These are phyloP conservation scores for Caradrina clavipalpis DNA, from an alignment of 2,888 invertebrate species.

Conservation along the genomic window DNA sequence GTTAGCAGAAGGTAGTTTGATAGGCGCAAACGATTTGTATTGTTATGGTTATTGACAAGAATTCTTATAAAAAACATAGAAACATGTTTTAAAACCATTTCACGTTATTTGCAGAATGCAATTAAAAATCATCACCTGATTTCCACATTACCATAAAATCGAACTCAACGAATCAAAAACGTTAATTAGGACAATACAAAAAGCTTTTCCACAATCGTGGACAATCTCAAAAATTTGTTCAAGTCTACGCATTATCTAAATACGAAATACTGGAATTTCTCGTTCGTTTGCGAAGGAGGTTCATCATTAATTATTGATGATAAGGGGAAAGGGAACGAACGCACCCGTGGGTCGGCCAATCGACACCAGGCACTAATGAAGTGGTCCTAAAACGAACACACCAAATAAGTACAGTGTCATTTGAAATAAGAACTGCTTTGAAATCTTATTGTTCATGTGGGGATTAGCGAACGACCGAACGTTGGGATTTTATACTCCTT, in stretches of 20 bases:
- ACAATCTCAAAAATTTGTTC: constrained; percentile 60
- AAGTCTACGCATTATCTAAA: constrained; percentile 62
- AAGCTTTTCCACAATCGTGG: constrained; percentile 22
- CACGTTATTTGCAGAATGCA: constrained; percentile 8
- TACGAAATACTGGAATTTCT: constrained; percentile 62
- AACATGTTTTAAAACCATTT: background rate
- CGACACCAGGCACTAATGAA: constrained; percentile 83
- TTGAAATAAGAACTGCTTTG: constrained; percentile 66
- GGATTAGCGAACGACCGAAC: constrained; percentile 7
- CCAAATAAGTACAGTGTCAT: constrained; percentile 74
- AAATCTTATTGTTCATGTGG: constrained; percentile 68
- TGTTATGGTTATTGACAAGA: constrained; percentile 15
- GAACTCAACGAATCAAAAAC: constrained; percentile 26
- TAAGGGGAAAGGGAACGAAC: constrained; percentile 71
- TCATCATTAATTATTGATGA: constrained; percentile 83
- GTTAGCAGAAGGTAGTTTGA: constrained; percentile 40
- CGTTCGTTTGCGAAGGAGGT: constrained; percentile 58
- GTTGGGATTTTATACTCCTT: background rate
- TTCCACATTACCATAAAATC: constrained; percentile 17
- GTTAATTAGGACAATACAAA: constrained; percentile 27
- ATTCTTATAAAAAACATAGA: background rate
- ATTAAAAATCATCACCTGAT: constrained; percentile 36
- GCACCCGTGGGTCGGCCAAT: constrained; percentile 72
- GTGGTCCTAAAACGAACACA: constrained; percentile 73
- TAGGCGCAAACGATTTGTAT: constrained; percentile 28